Percentiles rank a stretch among this genome's conserved stretches.
Conservation (phyloP, 2,113 vertebrate species). For the Anhinga anhinga region DNA sequence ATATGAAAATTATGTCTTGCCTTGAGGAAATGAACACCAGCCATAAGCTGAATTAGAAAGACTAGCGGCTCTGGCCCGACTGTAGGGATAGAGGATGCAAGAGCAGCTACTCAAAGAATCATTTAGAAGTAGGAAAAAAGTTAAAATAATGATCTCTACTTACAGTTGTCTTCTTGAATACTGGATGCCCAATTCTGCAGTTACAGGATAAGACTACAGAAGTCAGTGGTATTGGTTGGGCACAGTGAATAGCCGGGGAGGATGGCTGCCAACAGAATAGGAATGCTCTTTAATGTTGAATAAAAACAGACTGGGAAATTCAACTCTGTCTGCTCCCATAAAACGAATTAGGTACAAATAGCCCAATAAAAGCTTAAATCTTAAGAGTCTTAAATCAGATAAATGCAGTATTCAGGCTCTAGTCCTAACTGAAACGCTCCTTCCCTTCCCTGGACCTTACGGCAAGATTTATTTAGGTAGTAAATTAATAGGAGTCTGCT, state of each 20-base stretch:
- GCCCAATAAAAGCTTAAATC: conserved; percentile 16
- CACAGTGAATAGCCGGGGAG: conserved; percentile 35
- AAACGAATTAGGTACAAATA: conserved; percentile 39
- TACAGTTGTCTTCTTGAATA: conserved; percentile 52
- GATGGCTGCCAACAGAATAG: conserved; percentile 61
- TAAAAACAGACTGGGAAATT: conserved; percentile 17
- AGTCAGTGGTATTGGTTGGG: not conserved
- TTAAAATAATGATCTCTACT: not conserved
- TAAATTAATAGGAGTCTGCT: not conserved
- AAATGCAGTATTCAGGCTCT: not conserved
- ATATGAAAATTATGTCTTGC: not conserved
- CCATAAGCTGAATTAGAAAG: not conserved
- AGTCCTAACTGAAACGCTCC: not conserved
- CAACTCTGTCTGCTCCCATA: not conserved
- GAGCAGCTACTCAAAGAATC: not conserved
- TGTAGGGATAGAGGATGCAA: not conserved
- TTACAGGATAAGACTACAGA: conserved; percentile 3
- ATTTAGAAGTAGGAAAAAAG: not conserved
- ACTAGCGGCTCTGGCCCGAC: not conserved
- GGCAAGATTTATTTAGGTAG: not conserved
- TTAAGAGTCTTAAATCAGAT: conserved; percentile 27
- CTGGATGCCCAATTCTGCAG: conserved; percentile 62
- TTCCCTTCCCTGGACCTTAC: not conserved
- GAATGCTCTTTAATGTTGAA: not conserved
- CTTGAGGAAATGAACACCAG: not conserved